phyloP scores from a whole-genome alignment of 2,113 vertebrate species.

The Miniopterus natalensis region DNA sequence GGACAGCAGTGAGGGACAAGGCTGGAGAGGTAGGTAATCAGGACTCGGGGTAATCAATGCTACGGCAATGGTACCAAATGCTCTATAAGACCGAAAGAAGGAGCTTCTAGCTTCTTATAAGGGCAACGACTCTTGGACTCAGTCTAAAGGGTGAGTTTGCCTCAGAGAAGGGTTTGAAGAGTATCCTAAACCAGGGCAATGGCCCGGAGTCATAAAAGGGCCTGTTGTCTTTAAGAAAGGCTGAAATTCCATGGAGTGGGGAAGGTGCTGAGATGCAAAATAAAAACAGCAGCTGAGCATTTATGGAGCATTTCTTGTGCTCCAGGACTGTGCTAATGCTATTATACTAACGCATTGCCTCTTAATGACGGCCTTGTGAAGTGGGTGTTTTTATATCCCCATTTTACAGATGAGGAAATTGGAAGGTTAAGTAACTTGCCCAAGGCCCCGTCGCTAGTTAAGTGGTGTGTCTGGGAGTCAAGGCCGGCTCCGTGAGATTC shows the following conservation, averaged over 20 bases:
- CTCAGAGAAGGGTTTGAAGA: neutral
- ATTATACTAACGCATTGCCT: neutral
- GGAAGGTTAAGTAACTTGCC: neutral
- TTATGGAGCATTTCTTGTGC: neutral
- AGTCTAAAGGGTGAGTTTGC: neutral
- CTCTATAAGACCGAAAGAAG: neutral
- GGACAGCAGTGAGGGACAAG: neutral
- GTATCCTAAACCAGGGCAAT: neutral
- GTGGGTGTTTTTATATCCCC: conserved; percentile 25
- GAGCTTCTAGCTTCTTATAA: neutral
- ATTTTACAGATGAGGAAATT: conserved; percentile 30
- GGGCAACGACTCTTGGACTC: neutral
- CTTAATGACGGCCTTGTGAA: neutral
- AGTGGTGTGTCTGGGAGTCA: neutral
- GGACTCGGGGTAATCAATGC: neutral
- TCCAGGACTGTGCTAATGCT: neutral
- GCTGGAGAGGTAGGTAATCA: neutral
- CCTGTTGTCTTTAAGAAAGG: neutral
- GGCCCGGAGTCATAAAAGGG: neutral
- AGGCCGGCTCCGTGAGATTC: neutral
- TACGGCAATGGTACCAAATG: neutral
- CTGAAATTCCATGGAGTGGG: neutral
- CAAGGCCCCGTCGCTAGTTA: neutral
- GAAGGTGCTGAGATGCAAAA: neutral
- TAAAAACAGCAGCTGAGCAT: neutral